Evolutionary conservation across 2,888 invertebrate genomes (phyloP).

Genomic region (Cepaea hortensis): DNA sequence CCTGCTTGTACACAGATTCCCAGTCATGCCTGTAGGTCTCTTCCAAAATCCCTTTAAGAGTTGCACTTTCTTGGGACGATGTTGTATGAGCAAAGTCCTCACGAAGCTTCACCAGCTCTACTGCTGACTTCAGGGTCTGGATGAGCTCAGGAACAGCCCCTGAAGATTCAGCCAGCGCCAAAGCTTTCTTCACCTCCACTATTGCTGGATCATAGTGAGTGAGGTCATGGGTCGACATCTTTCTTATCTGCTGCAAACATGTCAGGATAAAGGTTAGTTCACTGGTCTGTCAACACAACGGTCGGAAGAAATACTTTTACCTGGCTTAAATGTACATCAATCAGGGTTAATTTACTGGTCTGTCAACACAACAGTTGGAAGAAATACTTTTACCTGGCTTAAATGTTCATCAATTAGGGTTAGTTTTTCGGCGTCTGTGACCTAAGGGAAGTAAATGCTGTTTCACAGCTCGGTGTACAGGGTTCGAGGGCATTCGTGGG

Average conservation of each 20-base stretch:
- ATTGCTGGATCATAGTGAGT: constrained; percentile 35
- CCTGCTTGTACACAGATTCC: constrained; percentile 3
- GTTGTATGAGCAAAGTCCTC: constrained; percentile 22
- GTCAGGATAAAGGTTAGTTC: background rate
- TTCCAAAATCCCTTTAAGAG: background rate
- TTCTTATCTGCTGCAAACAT: background rate
- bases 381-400: too few relatives aligned
- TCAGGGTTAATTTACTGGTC: too few relatives aligned
- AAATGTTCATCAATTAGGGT: too few relatives aligned
- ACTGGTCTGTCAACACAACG: too few relatives aligned
- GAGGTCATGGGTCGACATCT: constrained; percentile 20
- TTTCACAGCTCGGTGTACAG: too few relatives aligned
- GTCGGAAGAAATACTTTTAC: too few relatives aligned
- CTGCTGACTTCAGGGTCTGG: constrained; percentile 8
- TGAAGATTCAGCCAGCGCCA: constrained; percentile 78
- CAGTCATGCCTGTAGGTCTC: constrained; percentile 43
- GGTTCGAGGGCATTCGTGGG: too few relatives aligned
- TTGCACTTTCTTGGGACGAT: constrained; percentile 5
- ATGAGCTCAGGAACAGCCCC: constrained; percentile 21
- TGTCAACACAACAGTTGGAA: too few relatives aligned
- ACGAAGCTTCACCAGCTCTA: constrained; percentile 6
- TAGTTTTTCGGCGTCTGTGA: too few relatives aligned
- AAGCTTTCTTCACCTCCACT: constrained; percentile 84
- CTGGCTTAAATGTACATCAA: too few relatives aligned
- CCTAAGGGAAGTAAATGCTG: too few relatives aligned